Evolutionary conservation across 2,113 vertebrate genomes (phyloP).

Genomic region (Macaca nemestrina): DNA sequence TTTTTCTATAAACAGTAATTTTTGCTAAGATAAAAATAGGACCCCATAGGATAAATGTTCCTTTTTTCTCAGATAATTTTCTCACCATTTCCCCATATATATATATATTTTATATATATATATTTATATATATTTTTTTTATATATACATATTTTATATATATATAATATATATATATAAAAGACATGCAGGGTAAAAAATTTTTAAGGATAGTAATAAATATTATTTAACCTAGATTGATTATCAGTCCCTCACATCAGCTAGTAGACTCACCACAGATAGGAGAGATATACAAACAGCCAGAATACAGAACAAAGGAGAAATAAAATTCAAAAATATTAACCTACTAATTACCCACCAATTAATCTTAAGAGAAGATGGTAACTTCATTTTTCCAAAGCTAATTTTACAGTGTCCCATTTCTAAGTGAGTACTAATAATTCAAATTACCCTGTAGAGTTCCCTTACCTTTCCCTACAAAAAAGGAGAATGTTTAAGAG

Average conservation of each 20-base stretch:
- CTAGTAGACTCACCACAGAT: slow-evolving; percentile 16
- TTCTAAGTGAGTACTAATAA: background rate
- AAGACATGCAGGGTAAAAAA: background rate
- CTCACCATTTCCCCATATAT: background rate
- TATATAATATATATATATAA: background rate
- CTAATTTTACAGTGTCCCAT: background rate
- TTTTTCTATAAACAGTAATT: slow-evolving; percentile 22
- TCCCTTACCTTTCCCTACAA: background rate
- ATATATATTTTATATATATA: background rate
- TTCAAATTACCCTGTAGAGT: background rate
- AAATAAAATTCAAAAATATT: background rate
- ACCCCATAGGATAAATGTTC: background rate
- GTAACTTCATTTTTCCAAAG: slow-evolving; percentile 11
- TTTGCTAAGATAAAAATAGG: slow-evolving; percentile 10
- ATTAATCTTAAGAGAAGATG: background rate
- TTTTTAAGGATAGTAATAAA: background rate
- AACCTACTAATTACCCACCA: background rate
- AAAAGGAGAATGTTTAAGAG: background rate
- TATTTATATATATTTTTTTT: background rate
- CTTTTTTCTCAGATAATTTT: background rate
- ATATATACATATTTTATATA: background rate
- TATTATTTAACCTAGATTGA: background rate
- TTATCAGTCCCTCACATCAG: background rate
- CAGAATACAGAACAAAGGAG: background rate
- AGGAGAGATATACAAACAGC: background rate